Evolutionary conservation across 2,113 vertebrate genomes (phyloP), one percentile per base, ranked within the genome.

Genomic region (Ellobius talpinus): DNA sequence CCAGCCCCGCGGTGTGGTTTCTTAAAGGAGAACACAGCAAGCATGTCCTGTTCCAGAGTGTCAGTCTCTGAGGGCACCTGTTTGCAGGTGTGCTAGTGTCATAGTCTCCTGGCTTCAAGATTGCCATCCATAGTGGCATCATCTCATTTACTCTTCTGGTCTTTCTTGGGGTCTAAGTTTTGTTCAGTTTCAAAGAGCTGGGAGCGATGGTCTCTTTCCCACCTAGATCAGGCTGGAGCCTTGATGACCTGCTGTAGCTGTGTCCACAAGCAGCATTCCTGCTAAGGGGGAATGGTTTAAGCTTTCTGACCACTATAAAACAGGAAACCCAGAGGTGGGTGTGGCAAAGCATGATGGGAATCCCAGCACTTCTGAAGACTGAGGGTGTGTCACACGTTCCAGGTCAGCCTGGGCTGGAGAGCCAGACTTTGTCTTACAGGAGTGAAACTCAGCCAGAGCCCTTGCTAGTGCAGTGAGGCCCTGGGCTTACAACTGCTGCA

Each of bases 21-120:
- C 61, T 77, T 68, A 77, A 23, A 50, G 36, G 2, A 63, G 70
- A 42, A 10, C 72, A 12, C 36, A 7, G 36, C 72, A 29, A 39
- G 58, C 42, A 0, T 11, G 45, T n/a, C 5, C 0, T 33, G 63
- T 47, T 31, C 36, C 0, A 3, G 7, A 7, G n/a, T 7, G 5
- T 21, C 5, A 14, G 61, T 50, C 24, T 89, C 65, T 66, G 26
- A 58, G 65, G 13, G 42, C 0, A 3, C 82, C 76, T 79, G 70
- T 70, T 63, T 19, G 72, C 39, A 82, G 39, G 86, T 0, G 0
- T 29, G 4, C 45, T 52, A 9, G 66, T 81, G 23, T 58, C 45
- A 7, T 42, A 23, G 65, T 79, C 89, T 39, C 45, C 65, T 50
- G 5, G 58, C 9, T 45, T 50, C 50, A 29, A 73, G 70, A 39